Conservation (phyloP, 2,113 vertebrate genomes). For the Campylorhamphus procurvoides region DNA sequence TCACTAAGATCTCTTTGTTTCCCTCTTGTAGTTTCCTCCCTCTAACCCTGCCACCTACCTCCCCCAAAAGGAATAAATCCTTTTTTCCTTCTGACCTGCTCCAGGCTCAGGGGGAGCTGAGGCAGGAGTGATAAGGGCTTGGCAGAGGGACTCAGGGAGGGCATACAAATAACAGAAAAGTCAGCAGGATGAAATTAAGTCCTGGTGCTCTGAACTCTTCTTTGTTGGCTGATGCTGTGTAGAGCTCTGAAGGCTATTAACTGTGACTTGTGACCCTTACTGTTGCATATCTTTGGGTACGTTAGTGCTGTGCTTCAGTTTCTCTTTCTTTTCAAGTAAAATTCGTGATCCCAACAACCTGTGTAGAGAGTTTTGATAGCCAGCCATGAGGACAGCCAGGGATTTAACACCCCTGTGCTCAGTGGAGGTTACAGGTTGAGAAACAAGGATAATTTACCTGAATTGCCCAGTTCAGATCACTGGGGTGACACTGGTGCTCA, state of each 20-base stretch:
- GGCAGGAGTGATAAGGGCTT: not conserved
- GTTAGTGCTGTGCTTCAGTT: accelerated
- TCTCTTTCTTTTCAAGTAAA: not conserved
- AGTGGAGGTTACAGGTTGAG: not conserved
- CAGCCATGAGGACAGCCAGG: not conserved
- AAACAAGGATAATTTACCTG: not conserved
- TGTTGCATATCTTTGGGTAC: accelerated
- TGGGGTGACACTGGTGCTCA: not conserved
- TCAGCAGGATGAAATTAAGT: not conserved
- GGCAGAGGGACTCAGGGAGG: not conserved
- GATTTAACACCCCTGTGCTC: not conserved
- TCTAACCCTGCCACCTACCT: no score
- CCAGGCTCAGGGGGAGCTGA: not conserved
- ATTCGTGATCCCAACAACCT: not conserved
- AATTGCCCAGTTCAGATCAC: not conserved
- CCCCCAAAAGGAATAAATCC: not conserved
- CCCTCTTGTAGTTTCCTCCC: not conserved
- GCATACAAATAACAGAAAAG: not conserved
- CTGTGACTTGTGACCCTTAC: not conserved
- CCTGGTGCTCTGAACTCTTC: not conserved
- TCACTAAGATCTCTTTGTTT: not conserved
- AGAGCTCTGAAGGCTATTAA: not conserved
- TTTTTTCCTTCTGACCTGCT: not conserved
- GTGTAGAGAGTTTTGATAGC: not conserved
- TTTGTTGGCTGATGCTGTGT: not conserved